phyloP scores from a whole-genome alignment of 1,140 invertebrate species.

The Acyrthosiphon pisum region DNA sequence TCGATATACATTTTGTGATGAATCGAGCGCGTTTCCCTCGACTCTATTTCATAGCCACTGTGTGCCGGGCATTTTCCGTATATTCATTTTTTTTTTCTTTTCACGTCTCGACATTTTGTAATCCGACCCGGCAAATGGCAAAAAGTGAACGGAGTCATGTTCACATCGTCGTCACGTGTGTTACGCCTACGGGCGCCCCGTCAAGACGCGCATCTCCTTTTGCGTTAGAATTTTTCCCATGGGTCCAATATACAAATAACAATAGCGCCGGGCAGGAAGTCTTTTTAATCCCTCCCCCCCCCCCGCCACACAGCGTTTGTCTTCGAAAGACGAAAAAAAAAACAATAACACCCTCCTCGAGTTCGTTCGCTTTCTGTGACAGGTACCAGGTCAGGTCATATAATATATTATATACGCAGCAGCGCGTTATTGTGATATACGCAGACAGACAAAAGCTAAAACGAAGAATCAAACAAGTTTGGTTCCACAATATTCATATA shows the following conservation, averaged over 20 bases:
- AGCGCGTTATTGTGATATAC: neutral
- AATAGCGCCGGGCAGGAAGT: constrained; percentile 54
- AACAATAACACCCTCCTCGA: constrained; percentile 36
- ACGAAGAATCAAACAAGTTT: constrained; percentile 44
- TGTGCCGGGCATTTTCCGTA: neutral
- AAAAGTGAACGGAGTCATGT: constrained; percentile 54
- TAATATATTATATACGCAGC: neutral
- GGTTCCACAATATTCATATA: neutral
- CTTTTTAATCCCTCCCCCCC: constrained; percentile 20
- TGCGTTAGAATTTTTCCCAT: constrained; percentile 47
- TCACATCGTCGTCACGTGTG: neutral
- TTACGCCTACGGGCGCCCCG: constrained; percentile 33
- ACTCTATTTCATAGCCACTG: neutral
- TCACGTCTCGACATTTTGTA: constrained; percentile 17
- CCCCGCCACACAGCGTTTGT: neutral
- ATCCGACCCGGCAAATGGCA: constrained; percentile 46
- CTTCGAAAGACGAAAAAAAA: constrained; percentile 20
- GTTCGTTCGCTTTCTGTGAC: constrained; percentile 12
- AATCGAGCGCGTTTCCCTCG: no score
- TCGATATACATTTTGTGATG: no score
- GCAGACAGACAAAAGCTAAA: constrained; percentile 27
- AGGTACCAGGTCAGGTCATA: constrained; percentile 46
- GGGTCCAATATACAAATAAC: constrained; percentile 9
- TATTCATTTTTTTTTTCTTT: neutral
- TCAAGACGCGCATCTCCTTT: constrained; percentile 33